Evolutionary conservation across 2,797 vertebrate genomes (phyloP).

Genomic region (Lophius americanus): DNA sequence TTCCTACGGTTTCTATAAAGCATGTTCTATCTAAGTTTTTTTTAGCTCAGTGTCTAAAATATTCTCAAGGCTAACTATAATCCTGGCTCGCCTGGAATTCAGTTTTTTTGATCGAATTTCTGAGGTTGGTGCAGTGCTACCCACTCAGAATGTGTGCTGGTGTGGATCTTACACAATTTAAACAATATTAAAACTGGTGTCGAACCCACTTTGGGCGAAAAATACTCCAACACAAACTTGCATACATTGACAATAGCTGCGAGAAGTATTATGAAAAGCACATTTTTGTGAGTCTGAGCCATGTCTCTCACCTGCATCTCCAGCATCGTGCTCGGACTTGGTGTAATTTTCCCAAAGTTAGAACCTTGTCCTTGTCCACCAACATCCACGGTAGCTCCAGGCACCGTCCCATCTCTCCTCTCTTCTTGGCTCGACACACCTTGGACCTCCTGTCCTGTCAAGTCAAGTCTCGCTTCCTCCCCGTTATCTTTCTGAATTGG

Average conservation of each 20-base stretch:
- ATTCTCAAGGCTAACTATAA: slow-evolving; percentile 9
- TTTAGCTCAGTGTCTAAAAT: slow-evolving; percentile 18
- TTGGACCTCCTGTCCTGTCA: slow-evolving; percentile 41
- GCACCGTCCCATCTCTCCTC: slow-evolving; percentile 60
- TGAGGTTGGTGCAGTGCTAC: slow-evolving; percentile 44
- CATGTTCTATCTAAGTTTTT: slow-evolving; percentile 22
- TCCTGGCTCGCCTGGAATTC: slow-evolving; percentile 1
- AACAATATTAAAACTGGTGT: not conserved
- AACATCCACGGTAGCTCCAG: slow-evolving; percentile 45
- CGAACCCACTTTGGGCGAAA: not conserved
- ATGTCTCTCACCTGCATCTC: slow-evolving; percentile 78
- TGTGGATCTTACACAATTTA: not conserved
- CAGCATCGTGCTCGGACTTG: slow-evolving; percentile 59
- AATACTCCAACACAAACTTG: no score
- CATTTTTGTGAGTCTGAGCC: no score
- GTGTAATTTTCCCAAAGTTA: slow-evolving; percentile 53
- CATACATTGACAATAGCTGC: no score
- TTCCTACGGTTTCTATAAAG: slow-evolving; percentile 19
- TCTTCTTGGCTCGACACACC: slow-evolving; percentile 60
- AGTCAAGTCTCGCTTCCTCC: slow-evolving; percentile 55
- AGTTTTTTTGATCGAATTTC: slow-evolving; percentile 14
- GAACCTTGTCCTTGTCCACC: slow-evolving; percentile 49
- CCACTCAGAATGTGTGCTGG: not conserved
- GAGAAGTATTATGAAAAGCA: no score
- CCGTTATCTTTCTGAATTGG: slow-evolving; percentile 73